Conservation (phyloP, 30 jellyfish, hydroid and myxozoan genomes). For the Pseudorhiza aurosa region DNA sequence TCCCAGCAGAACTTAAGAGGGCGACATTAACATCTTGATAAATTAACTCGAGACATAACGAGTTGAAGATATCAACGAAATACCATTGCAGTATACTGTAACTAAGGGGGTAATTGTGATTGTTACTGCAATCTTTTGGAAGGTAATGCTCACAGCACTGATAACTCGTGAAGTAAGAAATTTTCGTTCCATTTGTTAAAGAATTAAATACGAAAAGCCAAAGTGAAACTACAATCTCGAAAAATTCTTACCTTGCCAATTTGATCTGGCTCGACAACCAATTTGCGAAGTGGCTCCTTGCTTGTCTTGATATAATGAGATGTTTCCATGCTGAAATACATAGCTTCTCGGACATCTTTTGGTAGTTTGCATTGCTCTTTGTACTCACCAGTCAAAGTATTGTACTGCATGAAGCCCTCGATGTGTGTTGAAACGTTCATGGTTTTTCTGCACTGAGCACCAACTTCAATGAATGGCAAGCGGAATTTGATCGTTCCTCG, state of each 20-base stretch:
- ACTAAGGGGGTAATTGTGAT: too few species aligned
- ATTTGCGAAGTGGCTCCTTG: slow-evolving; percentile 21
- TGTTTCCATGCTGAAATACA: slow-evolving; percentile 12
- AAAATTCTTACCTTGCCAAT: slow-evolving; percentile 33
- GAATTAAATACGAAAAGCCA: not conserved
- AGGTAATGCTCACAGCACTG: too few species aligned
- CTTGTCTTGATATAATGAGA: slow-evolving; percentile 51
- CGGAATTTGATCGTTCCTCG: slow-evolving; percentile 47
- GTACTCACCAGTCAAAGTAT: slow-evolving; percentile 35
- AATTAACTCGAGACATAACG: too few species aligned
- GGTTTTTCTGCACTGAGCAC: slow-evolving; percentile 36
- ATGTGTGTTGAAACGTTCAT: slow-evolving; percentile 38
- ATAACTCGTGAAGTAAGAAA: too few species aligned
- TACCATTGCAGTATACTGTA: too few species aligned
- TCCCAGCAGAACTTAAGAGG: too few species aligned
- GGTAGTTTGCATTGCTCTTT: slow-evolving; percentile 28
- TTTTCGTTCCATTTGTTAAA: too few species aligned
- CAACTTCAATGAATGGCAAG: slow-evolving; percentile 65
- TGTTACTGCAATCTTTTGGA: too few species aligned
- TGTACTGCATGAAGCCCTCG: slow-evolving; percentile 24
- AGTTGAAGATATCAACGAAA: too few species aligned
- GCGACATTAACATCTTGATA: too few species aligned
- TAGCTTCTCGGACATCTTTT: slow-evolving; percentile 30
- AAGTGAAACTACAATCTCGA: not conserved
- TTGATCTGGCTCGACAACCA: slow-evolving; percentile 44